Evolutionary conservation across 2,797 vertebrate species (phyloP), one percentile per base, ranked within the genome.

Genomic region (Cercopithecus neglectus): DNA sequence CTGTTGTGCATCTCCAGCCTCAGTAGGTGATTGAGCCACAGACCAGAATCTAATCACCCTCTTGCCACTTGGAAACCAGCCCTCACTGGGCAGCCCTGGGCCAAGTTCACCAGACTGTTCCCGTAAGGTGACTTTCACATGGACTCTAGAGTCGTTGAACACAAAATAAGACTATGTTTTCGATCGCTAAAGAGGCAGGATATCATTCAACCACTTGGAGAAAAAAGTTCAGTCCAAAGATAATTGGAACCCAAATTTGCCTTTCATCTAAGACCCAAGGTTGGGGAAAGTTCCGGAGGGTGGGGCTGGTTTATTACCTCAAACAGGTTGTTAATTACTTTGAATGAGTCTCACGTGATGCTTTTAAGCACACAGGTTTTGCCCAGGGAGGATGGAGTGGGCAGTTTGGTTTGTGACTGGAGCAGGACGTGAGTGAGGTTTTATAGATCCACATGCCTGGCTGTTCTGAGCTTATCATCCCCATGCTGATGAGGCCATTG

Each of bases 311-410:
- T 87, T 97, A 74, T 95, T 59, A 97, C 89, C 48, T 84, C 14
- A 80, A 93, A 81, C 93, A 86, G 94, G 85, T 96, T 96, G 94
- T 98, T 98, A 98, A 98, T 98, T 94, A 98, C 94, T 53, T 48
- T 67, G 92, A 97, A 96, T 93, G 98, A 95, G 87, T 67, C 82
- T 91, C 96, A 91, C 7, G 90, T 95, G 98, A 95, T 96, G 98
- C 98, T 98, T 98, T 98, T 97, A 98, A 98, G 97, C 74, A 89
- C 89, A 39, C 55, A 76, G 75, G 33, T 46, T 44, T 11, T 46
- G 75, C 33, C 59, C 59, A 75, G 95, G 97, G 96, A 96, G 96
- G 91, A 91, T 96, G 95, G 97, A 96, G 97, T 91, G 88, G 89
- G 91, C 67, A 96, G 95, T 72, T 13, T 89, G 97, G 4, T 92